Evolutionary conservation across 2,888 invertebrate species (phyloP).

Genomic region (Thysanoteuthis rhombus): DNA sequence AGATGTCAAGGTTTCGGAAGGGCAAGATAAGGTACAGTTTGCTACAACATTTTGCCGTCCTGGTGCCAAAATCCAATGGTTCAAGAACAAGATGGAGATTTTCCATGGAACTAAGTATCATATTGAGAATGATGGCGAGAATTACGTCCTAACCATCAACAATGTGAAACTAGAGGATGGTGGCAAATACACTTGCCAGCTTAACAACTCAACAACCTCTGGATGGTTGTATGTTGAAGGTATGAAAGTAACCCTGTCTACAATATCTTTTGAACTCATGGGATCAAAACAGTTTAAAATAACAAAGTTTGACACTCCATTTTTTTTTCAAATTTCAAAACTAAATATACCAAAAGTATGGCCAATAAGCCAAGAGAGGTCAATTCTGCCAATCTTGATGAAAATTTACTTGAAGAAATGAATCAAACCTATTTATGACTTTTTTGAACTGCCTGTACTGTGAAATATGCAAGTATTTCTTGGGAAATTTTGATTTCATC

Average conservation of each 20-base stretch:
- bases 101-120: constrained; percentile 97
- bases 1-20: constrained; percentile 95
- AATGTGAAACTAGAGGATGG: constrained; percentile 95
- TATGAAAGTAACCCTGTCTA: constrained; percentile 66
- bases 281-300: no score
- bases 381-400: no score
- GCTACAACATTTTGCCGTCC: constrained; percentile 95
- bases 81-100: constrained; percentile 80
- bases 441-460: no score
- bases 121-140: constrained; percentile 88
- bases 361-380: no score
- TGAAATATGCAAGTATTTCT: no score
- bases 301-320: no score
- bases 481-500: no score
- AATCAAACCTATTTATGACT: no score
- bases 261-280: neutral
- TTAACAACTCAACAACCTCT: constrained; percentile 86
- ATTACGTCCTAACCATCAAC: constrained; percentile 88
- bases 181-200: constrained; percentile 95
- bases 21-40: constrained; percentile 93
- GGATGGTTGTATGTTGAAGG: constrained; percentile 94
- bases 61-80: constrained; percentile 74
- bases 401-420: no score
- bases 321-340: no score
- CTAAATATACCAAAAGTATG: no score